A percentile compares a stretch with the other conserved stretches of the same genome.
These are phyloP conservation scores for Heliconius charithonia DNA, from an alignment of 2,888 invertebrate genomes.

Conservation along the genomic window DNA sequence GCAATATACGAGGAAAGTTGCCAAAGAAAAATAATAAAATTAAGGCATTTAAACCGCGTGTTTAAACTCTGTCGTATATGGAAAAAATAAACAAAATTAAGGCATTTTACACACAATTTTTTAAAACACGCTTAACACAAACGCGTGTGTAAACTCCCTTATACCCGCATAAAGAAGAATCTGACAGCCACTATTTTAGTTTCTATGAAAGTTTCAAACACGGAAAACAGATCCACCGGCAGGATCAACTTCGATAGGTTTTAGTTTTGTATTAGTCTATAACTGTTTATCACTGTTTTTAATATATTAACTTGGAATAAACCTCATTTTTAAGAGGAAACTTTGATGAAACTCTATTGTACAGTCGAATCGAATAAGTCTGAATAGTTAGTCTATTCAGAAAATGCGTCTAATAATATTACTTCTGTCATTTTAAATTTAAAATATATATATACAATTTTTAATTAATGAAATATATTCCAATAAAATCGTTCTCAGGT, in stretches of 20 bases:
- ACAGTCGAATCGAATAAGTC: too few relatives aligned
- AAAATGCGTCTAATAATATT: background rate
- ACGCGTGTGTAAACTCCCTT: constrained; percentile 14
- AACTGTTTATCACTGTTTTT: background rate
- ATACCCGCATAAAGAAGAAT: constrained; percentile 40
- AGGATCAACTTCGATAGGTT: constrained; percentile 29
- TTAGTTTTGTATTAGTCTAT: constrained; percentile 4
- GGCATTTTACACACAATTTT: background rate
- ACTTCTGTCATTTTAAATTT: background rate
- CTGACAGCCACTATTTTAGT: constrained; percentile 43
- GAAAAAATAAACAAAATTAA: background rate
- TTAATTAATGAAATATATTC: background rate
- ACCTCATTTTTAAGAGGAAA: background rate
- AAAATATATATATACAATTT: background rate
- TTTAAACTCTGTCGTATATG: too few relatives aligned
- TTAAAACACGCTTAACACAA: background rate
- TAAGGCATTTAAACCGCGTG: too few relatives aligned
- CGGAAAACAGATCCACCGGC: constrained; percentile 39
- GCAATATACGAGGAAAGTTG: too few relatives aligned
- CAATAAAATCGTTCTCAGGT: background rate
- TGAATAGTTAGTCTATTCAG: background rate
- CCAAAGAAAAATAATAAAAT: too few relatives aligned
- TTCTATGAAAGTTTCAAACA: constrained; percentile 41
- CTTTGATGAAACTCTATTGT: background rate
- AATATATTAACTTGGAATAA: background rate